Conservation (phyloP, 2,888 invertebrate species). For the Oscheius myriophilus region DNA sequence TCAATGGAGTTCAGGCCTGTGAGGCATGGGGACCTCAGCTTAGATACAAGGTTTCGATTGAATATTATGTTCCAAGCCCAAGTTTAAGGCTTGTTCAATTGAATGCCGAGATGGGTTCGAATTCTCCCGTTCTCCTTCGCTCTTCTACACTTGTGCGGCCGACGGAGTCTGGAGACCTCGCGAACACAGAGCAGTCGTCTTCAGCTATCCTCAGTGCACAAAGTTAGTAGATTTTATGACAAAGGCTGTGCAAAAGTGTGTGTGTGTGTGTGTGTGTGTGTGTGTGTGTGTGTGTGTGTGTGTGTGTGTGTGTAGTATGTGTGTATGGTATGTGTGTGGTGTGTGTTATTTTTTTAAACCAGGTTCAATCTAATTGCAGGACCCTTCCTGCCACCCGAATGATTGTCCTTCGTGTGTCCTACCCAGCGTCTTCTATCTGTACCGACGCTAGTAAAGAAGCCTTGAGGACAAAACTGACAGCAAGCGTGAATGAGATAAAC, state of each 20-base stretch:
- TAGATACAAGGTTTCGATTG: slow-evolving; percentile 48
- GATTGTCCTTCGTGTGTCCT: slow-evolving; percentile 90
- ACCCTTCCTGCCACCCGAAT: slow-evolving; percentile 91
- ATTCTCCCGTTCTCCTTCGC: slow-evolving; percentile 92
- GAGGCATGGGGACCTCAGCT: slow-evolving; percentile 96
- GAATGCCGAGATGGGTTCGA: slow-evolving; percentile 70
- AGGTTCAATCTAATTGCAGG: slow-evolving; percentile 74
- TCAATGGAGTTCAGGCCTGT: slow-evolving; percentile 89
- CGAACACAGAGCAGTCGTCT: slow-evolving; percentile 43
- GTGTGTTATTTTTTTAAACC: not conserved
- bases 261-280: too few species aligned
- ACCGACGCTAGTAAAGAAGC: slow-evolving; percentile 83
- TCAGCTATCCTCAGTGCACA: slow-evolving; percentile 71
- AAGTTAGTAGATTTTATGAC: slow-evolving; percentile 43
- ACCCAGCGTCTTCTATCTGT: slow-evolving; percentile 94
- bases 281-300: too few species aligned
- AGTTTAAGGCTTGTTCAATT: slow-evolving; percentile 83
- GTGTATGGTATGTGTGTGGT: too few species aligned
- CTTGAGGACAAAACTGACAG: slow-evolving; percentile 81
- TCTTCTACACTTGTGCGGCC: slow-evolving; percentile 96
- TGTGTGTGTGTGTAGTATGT: too few species aligned
- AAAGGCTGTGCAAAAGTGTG: not conserved
- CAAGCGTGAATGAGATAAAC: slow-evolving; percentile 88
- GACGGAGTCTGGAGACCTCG: slow-evolving; percentile 94
- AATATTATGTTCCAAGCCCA: not conserved